Evolutionary conservation across 2,888 invertebrate species (phyloP), one percentile per base, ranked within the genome.

Genomic region (Diplazon laetatorius): DNA sequence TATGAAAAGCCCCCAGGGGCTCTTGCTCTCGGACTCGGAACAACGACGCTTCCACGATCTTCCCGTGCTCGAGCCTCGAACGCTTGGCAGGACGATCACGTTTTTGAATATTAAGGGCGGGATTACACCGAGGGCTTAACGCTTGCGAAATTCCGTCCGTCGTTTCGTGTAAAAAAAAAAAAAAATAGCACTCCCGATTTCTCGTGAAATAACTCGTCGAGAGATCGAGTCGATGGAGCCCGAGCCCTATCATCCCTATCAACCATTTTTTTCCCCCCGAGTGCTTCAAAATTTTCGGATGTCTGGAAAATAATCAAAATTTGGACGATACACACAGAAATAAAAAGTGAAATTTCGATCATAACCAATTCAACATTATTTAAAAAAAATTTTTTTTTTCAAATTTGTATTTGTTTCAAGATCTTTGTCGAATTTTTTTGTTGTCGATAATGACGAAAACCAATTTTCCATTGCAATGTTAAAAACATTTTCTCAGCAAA

Each of bases 71-170:
- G 82, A 63, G 84, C 84, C 82, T 55, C 81, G 80, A 85, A 78
- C 78, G 79, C 86, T 91, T 91, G 88, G 89, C 88, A 91, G 86
- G 89, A 85, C 90, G 90, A 91, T 91, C 91, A 91, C 91, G 91
- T 91, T 91, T 91, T 91, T 90, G 91, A 91, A 91, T 91, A 91
- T 90, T 91, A 91, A 91, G 89, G 89, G 86, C 85, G 88, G 90
- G 91, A 91, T 91, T 91, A 91, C 90, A 87, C 87, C 85, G 82
- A 85, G 87, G 88, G 90, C 91, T 91, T 91, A 91, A 87, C 88
- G 86, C 89, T 88, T 88, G 84, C 30, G 30, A 89, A 91, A 91
- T 91, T 90, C 88, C 88, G 91, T 89, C 89, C 86, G 85, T 80
- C 85, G 86, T 83, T 81, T 81, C 37, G 69, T 25, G 42, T 39